Evolutionary conservation across 2,888 invertebrate genomes (phyloP).

Genomic region (Parnassius glacialis): DNA sequence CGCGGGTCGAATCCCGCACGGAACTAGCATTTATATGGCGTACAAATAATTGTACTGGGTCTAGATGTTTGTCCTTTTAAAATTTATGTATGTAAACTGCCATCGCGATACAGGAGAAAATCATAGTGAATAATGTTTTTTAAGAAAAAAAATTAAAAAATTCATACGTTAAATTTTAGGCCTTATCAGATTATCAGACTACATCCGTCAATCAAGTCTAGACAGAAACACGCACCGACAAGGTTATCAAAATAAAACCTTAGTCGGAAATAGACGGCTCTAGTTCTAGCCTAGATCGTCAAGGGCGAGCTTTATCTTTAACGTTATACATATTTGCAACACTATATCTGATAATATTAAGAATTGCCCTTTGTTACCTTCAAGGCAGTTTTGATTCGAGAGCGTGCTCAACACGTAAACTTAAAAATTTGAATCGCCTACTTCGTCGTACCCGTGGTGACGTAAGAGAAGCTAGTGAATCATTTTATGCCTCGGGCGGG

Average conservation of each 20-base stretch:
- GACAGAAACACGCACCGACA: not conserved
- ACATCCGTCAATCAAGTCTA: conserved; percentile 14
- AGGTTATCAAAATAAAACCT: conserved; percentile 10
- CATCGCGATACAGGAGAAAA: too few species aligned
- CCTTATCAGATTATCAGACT: not conserved
- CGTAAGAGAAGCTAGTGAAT: too few species aligned
- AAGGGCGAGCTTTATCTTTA: conserved; percentile 7
- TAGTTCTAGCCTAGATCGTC: not conserved
- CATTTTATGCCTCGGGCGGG: too few species aligned
- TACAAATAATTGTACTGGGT: too few species aligned
- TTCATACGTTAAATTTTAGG: not conserved
- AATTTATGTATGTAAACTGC: too few species aligned
- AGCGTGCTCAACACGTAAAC: conserved; percentile 6
- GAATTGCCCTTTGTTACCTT: not conserved
- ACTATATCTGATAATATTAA: not conserved
- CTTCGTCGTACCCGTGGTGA: not conserved
- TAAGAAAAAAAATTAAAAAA: too few species aligned
- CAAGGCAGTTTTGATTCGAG: conserved; percentile 7
- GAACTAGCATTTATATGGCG: too few species aligned
- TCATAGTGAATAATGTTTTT: too few species aligned
- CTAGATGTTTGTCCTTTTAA: too few species aligned
- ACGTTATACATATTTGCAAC: not conserved
- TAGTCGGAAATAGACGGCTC: conserved; percentile 5
- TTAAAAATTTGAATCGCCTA: conserved; percentile 4
- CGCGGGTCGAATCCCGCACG: too few species aligned